Conservation (phyloP, 2,113 vertebrate species). For the Oncorhynchus clarkii region DNA sequence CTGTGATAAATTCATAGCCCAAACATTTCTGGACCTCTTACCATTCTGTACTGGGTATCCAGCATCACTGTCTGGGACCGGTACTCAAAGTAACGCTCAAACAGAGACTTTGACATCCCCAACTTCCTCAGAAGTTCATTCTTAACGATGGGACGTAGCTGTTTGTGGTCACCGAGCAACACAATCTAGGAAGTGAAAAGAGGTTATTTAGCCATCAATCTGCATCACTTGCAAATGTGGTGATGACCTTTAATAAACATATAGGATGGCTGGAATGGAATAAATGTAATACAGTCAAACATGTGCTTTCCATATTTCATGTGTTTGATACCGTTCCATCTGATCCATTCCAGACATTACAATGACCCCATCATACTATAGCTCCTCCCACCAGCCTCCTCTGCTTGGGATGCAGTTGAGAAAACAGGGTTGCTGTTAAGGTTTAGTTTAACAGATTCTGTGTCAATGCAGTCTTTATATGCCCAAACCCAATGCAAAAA, state of each 20-base stretch:
- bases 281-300: too few relatives aligned
- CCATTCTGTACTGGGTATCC: constrained; percentile 64
- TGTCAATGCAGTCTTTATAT: too few relatives aligned
- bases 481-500: too few relatives aligned
- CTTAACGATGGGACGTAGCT: constrained; percentile 54
- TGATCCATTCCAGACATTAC: too few relatives aligned
- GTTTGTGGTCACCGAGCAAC: constrained; percentile 31
- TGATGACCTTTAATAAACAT: background rate
- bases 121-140: constrained; percentile 41
- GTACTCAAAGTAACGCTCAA: constrained; percentile 49
- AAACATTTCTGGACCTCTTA: constrained; percentile 18
- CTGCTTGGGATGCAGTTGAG: background rate
- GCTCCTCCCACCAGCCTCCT: too few relatives aligned
- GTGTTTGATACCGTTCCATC: too few relatives aligned
- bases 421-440: background rate
- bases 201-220: background rate
- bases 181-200: constrained; percentile 71
- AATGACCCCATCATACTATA: too few relatives aligned
- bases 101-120: constrained; percentile 60
- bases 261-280: too few relatives aligned
- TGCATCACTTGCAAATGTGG: background rate
- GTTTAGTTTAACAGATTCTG: too few relatives aligned
- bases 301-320: too few relatives aligned
- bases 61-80: constrained; percentile 43
- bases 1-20: too few relatives aligned